These are phyloP conservation scores for Chaenodraco wilsoni DNA, from an alignment of 2,797 vertebrate genomes.

Conservation along the genomic window DNA sequence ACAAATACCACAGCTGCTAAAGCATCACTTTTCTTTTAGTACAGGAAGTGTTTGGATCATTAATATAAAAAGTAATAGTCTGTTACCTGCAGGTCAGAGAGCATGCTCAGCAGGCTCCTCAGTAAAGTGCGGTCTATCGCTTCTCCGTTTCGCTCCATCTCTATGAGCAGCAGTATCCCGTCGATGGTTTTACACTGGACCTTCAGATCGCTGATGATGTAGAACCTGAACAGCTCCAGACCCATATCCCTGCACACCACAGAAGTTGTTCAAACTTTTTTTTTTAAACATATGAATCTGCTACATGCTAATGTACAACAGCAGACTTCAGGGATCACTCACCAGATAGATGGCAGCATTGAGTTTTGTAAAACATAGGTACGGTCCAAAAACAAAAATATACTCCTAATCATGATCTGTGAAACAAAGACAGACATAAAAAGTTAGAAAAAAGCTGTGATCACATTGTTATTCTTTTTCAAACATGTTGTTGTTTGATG, in stretches of 20 bases:
- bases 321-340: constrained; percentile 64
- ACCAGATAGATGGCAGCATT: constrained; percentile 99
- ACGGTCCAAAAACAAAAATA: constrained; percentile 99
- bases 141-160: constrained; percentile 95
- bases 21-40: neutral
- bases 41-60: neutral
- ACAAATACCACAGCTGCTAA: constrained; percentile 26
- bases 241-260: constrained; percentile 94
- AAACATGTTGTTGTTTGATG: neutral
- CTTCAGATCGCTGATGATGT: constrained; percentile 98
- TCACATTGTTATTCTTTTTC: neutral
- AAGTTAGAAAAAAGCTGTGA: constrained; percentile 2
- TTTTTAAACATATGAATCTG: no score
- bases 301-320: neutral
- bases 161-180: constrained; percentile 95
- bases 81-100: constrained; percentile 96
- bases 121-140: constrained; percentile 96
- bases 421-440: constrained; percentile 47
- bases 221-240: constrained; percentile 97
- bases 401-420: constrained; percentile 95
- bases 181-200: constrained; percentile 99
- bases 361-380: constrained; percentile 99
- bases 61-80: neutral
- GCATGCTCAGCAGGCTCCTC: constrained; percentile 97
- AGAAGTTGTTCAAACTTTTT: constrained; percentile 10